Evolutionary conservation across 2,113 vertebrate genomes (phyloP).

Genomic region (Pithys albifrons): DNA sequence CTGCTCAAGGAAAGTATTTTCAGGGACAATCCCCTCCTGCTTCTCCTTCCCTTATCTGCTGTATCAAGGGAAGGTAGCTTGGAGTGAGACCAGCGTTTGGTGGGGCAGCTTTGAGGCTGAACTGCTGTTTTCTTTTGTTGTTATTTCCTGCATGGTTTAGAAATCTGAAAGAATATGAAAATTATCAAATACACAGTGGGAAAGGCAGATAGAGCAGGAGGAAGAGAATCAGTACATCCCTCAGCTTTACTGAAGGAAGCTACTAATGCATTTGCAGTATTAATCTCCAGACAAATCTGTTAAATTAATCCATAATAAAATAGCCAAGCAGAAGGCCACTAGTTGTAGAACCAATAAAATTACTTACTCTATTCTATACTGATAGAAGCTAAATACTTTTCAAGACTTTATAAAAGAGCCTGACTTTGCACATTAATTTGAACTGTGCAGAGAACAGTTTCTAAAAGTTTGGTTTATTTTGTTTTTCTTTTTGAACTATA

Average conservation of each 20-base stretch:
- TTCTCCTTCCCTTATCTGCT: neutral
- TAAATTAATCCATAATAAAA: neutral
- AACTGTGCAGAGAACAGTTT: neutral
- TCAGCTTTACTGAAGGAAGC: neutral
- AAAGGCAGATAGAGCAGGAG: neutral
- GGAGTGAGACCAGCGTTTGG: neutral
- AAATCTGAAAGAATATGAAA: neutral
- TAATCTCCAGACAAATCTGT: neutral
- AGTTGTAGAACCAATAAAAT: neutral
- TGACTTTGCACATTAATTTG: neutral
- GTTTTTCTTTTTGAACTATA: neutral
- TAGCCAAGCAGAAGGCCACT: neutral
- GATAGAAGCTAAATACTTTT: neutral
- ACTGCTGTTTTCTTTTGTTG: neutral
- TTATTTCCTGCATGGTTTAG: neutral
- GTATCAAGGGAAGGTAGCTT: neutral
- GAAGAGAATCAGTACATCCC: neutral
- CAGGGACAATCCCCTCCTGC: neutral
- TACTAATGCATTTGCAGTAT: neutral
- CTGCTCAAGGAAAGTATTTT: neutral
- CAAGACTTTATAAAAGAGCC: neutral
- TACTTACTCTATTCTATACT: neutral
- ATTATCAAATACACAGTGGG: neutral
- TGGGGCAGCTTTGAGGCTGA: neutral
- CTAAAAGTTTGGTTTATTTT: neutral